Evolutionary conservation across 2,888 invertebrate species (phyloP), one percentile per base, ranked within the genome.

Genomic region (Tillus elongatus): DNA sequence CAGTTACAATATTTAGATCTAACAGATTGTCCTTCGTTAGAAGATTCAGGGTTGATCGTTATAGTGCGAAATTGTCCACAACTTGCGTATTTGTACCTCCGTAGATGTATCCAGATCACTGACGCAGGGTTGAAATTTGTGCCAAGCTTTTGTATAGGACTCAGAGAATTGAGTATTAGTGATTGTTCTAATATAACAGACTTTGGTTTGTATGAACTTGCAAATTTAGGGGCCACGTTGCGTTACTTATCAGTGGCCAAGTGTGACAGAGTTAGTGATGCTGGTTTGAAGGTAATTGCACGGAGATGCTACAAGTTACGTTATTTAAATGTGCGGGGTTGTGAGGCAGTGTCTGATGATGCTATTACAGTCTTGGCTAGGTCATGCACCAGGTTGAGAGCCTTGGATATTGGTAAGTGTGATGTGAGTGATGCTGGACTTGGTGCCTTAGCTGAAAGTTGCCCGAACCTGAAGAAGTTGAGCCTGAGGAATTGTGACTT

Each of bases 211-310:
- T 86, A 90, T 58, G 91, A 92, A 64, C 65, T 93, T 41, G 89
- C 91, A 6, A 84, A 89, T 55, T 67, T 93, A 13, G 90, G 90
- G 1, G 83, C 87, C 0, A 87, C 86, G n/a, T 66, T 93, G 45
- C 76, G 92, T 11, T 93, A 93, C 64, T 75, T 93, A 9, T 92
- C 91, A 14, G 89, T 92, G 14, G 92, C 92, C 12, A 93, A 93
- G 65, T 93, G 93, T 67, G 89, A 89, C 47, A 82, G 85, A 61
- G 85, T 93, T 2, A 88, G 85, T 24, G 93, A 93, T 59, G 88
- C 89, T 1, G 92, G 92, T 0, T 71, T 93, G 2, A 78, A 87
- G 49, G 86, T 89, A 24, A 76, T 93, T 4, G 90, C 90, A 0
- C 72, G 87, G 26, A 77, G 88, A 38, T 93, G 93, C 59, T 87